Evolutionary conservation across 2,888 invertebrate species (phyloP).

Genomic region (Xanthorhoe designata): DNA sequence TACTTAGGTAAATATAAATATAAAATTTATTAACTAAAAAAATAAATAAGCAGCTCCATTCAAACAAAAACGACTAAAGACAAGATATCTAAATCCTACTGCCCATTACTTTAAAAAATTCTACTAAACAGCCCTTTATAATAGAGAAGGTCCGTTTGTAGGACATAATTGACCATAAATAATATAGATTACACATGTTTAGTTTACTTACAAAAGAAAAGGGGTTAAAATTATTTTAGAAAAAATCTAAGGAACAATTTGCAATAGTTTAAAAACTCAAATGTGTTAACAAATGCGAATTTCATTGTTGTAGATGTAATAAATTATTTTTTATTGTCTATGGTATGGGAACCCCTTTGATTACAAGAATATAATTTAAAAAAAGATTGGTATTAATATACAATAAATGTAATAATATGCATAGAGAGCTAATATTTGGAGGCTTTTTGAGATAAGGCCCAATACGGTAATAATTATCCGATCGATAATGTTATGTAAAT

Average conservation of each 20-base stretch:
- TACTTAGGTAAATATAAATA: not conserved
- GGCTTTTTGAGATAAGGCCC: no score
- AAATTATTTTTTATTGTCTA: slow-evolving; percentile 27
- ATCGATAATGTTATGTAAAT: no score
- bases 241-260: slow-evolving; percentile 38
- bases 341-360: slow-evolving; percentile 9
- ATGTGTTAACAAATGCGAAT: slow-evolving; percentile 51
- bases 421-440: no score
- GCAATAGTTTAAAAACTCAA: slow-evolving; percentile 43
- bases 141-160: slow-evolving; percentile 65
- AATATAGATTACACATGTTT: slow-evolving; percentile 78
- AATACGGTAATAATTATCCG: no score
- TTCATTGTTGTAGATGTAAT: slow-evolving; percentile 31
- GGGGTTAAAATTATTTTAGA: slow-evolving; percentile 20
- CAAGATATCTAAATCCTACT: slow-evolving; percentile 70
- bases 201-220: slow-evolving; percentile 57
- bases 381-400: no score
- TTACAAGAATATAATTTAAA: not conserved
- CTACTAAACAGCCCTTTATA: slow-evolving; percentile 65
- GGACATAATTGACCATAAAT: slow-evolving; percentile 84
- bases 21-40: not conserved
- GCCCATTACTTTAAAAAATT: slow-evolving; percentile 56
- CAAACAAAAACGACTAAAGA: slow-evolving; percentile 36
- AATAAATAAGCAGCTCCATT: slow-evolving; percentile 40
- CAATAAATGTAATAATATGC: no score